Evolutionary conservation across 2,797 vertebrate genomes (phyloP).

Genomic region (Syncerus caffer): DNA sequence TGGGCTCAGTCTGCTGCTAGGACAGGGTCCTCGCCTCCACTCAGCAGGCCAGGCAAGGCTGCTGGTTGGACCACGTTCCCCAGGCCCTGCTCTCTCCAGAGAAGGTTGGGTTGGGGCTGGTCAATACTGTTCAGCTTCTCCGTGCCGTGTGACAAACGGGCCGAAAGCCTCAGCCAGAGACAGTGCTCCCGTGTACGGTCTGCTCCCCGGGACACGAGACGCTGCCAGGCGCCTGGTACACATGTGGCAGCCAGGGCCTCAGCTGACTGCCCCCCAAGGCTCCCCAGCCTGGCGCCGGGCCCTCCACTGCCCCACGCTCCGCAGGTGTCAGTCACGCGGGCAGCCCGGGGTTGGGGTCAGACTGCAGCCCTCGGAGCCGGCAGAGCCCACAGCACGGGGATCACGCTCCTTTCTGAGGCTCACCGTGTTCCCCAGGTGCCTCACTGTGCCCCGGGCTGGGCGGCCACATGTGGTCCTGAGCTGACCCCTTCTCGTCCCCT

Average conservation of each 20-base stretch:
- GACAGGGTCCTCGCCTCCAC: too few relatives aligned
- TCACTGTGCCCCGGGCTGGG: neutral
- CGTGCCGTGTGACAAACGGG: rapidly evolving
- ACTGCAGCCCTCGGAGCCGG: neutral
- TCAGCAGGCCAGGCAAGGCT: neutral
- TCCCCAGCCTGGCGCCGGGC: too few relatives aligned
- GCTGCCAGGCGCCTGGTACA: rapidly evolving
- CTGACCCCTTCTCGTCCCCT: neutral
- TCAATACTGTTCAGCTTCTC: rapidly evolving
- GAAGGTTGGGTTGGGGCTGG: rapidly evolving
- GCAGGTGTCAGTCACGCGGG: rapidly evolving
- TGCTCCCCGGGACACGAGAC: rapidly evolving
- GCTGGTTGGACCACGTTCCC: neutral
- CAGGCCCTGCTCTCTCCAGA: neutral
- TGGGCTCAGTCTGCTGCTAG: rapidly evolving
- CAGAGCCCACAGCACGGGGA: rapidly evolving
- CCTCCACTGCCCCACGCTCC: rapidly evolving
- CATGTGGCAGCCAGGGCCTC: neutral
- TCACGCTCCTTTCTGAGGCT: rapidly evolving
- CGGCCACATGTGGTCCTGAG: rapidly evolving
- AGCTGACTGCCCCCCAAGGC: too few relatives aligned
- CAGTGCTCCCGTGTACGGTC: rapidly evolving
- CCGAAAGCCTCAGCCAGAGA: rapidly evolving
- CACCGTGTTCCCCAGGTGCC: rapidly evolving
- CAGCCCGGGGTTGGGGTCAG: rapidly evolving